Evolutionary conservation across 2,797 vertebrate genomes (phyloP).

Genomic region (Fratercula arctica): DNA sequence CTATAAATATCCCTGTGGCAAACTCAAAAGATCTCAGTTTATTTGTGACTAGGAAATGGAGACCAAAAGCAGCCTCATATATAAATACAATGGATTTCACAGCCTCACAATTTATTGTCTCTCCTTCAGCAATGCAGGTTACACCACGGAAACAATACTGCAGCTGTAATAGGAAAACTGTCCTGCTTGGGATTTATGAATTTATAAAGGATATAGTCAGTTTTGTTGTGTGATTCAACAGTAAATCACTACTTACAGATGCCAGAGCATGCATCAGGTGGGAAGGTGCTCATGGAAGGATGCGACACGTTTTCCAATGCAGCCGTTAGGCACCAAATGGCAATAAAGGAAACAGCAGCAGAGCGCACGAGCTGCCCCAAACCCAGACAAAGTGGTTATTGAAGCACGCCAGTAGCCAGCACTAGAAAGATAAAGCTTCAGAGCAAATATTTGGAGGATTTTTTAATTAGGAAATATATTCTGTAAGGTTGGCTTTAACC

Average conservation of each 20-base stretch:
- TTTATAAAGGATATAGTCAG: constrained; percentile 39
- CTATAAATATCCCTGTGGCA: constrained; percentile 32
- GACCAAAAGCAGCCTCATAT: constrained; percentile 31
- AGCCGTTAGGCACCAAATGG: fast-evolving
- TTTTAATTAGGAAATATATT: background rate
- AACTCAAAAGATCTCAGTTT: constrained; percentile 35
- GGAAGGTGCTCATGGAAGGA: background rate
- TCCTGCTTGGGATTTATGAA: constrained; percentile 45
- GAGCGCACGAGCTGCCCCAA: background rate
- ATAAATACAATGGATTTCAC: constrained; percentile 43
- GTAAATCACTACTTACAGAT: constrained; percentile 32
- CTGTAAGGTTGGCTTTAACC: background rate
- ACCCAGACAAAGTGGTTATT: background rate
- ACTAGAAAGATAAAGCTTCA: background rate
- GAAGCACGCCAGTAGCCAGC: background rate
- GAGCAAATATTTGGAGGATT: background rate
- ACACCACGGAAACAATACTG: constrained; percentile 45
- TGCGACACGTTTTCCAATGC: background rate
- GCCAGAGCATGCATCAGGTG: background rate
- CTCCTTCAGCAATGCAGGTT: constrained; percentile 18
- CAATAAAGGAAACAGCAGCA: background rate
- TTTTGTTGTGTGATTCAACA: constrained; percentile 7
- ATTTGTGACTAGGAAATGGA: constrained; percentile 43
- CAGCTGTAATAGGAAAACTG: constrained; percentile 51
- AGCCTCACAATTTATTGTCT: constrained; percentile 38